Evolutionary conservation across 37 sponge, comb jelly and placozoan species (phyloP).

Genomic region (Haliclona indistincta): DNA sequence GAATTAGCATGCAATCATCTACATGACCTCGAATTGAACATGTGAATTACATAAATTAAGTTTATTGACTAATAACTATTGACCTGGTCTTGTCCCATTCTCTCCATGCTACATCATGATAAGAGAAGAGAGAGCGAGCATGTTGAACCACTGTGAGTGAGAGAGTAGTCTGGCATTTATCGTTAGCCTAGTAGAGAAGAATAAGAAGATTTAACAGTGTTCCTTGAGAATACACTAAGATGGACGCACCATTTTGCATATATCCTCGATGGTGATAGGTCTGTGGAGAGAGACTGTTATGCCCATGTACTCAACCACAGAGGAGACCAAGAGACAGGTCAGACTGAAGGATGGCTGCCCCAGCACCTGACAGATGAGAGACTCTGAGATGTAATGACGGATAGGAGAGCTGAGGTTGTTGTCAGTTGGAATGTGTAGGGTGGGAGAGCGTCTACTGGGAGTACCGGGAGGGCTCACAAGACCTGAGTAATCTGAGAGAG

Average conservation of each 20-base stretch:
- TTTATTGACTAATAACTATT: too few relatives aligned
- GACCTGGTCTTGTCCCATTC: slow-evolving; percentile 80
- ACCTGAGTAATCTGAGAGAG: slow-evolving; percentile 5
- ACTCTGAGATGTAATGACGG: slow-evolving; percentile 74
- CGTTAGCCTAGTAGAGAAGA: slow-evolving; percentile 79
- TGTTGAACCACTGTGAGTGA: slow-evolving; percentile 50
- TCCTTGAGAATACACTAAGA: too few relatives aligned
- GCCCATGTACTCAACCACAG: slow-evolving; percentile 54
- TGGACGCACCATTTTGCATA: slow-evolving; percentile 73
- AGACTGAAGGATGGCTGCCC: slow-evolving; percentile 81
- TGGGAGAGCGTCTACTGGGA: slow-evolving; percentile 18
- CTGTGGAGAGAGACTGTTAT: slow-evolving; percentile 21
- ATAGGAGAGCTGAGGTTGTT: slow-evolving; percentile 54
- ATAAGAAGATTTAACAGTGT: too few relatives aligned
- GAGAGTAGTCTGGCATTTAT: slow-evolving; percentile 52
- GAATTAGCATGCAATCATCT: too few relatives aligned
- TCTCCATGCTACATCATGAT: slow-evolving; percentile 79
- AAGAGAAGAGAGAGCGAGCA: slow-evolving; percentile 73
- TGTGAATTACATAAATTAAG: too few relatives aligned
- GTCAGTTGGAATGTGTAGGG: slow-evolving; percentile 63
- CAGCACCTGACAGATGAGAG: slow-evolving; percentile 69
- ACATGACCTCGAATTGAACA: too few relatives aligned
- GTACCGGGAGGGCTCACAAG: slow-evolving; percentile 44
- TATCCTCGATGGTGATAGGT: slow-evolving; percentile 60
- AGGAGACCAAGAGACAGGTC: slow-evolving; percentile 53